phyloP scores from a whole-genome alignment of 2,888 invertebrate species.

The Lypha dubia region DNA sequence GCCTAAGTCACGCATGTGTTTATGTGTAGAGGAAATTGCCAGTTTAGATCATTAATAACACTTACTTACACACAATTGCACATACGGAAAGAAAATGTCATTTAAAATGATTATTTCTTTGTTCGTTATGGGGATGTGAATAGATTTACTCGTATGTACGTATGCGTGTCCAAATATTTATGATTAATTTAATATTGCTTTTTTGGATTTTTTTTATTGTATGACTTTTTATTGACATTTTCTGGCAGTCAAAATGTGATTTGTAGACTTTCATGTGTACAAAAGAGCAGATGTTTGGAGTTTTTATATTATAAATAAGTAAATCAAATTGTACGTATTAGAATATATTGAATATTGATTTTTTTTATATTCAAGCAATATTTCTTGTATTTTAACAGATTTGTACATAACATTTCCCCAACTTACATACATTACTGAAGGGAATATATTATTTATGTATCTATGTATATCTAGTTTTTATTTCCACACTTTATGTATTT shows the following conservation, averaged over 20 bases:
- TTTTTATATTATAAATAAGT: background rate
- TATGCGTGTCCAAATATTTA: conserved; percentile 1
- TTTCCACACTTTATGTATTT: too few species aligned
- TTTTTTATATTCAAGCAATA: too few species aligned
- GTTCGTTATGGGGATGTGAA: too few species aligned
- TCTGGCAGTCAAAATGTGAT: background rate
- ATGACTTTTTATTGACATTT: background rate
- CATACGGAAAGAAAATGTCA: background rate
- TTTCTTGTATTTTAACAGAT: too few species aligned
- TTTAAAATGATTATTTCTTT: conserved; percentile 6
- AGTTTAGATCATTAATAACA: conserved; percentile 1
- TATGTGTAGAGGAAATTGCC: background rate
- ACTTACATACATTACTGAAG: too few species aligned
- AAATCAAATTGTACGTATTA: background rate
- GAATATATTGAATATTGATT: too few species aligned
- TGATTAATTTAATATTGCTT: conserved; percentile 32
- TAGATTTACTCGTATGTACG: background rate
- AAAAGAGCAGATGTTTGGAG: background rate
- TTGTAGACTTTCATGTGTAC: background rate
- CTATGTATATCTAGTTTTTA: too few species aligned
- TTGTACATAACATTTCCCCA: too few species aligned
- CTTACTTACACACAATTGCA: background rate
- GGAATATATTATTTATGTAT: too few species aligned
- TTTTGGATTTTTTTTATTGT: background rate
- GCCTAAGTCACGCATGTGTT: conserved; percentile 3